Base-by-base conservation (phyloP, 2,888 invertebrate genomes). In the Melanostoma mellinum region DNA sequence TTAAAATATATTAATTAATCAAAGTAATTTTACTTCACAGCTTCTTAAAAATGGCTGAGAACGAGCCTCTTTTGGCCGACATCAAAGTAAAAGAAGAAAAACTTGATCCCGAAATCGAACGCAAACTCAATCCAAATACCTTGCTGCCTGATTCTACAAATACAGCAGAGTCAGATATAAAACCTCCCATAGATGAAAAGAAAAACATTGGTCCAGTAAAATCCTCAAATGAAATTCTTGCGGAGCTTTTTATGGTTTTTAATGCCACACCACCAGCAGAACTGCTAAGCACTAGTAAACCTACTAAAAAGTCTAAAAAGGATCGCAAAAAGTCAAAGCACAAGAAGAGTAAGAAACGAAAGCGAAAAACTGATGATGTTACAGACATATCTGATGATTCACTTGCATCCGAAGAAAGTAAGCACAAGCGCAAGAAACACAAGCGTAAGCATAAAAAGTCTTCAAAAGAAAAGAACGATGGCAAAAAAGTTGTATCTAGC, bases 181-280 rank as follows among this genome's bases (percentile, higher is more conserved):
- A 63, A 8, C 33, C 63, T 1, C 85, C 84, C 33, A 30, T 58
- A 3, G 87, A 90, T 3, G 89, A 90, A 42, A 91, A 91, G 67
- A 91, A 90, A 67, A 86, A 84, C 30, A 88, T 91, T n/a, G 87
- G 85, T 5, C 91, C 90, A 0, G 87, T 89, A 0, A 91, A 91
- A 60, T 89, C 91, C 0, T 91, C 91, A 0, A 90, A 91, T 86
- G 96, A 97, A 91, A 96, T 97, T 87, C 92, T 97, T 30, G 95
- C 96, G 0, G 97, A 97, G 90, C 92, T 97, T 0, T 97, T 97
- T 88, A 93, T 95, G 87, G 90, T 90, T 0, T 90, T 90, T 38
- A 95, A 95, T 90, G 95, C 95, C 2, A 94, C 93, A 86, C 95
- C 95, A 9, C 95, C 94, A 8, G 88, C 93, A 36, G 93, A 93